Evolutionary conservation across 2,888 invertebrate species (phyloP).

Genomic region (Gnatocerus cornutus): DNA sequence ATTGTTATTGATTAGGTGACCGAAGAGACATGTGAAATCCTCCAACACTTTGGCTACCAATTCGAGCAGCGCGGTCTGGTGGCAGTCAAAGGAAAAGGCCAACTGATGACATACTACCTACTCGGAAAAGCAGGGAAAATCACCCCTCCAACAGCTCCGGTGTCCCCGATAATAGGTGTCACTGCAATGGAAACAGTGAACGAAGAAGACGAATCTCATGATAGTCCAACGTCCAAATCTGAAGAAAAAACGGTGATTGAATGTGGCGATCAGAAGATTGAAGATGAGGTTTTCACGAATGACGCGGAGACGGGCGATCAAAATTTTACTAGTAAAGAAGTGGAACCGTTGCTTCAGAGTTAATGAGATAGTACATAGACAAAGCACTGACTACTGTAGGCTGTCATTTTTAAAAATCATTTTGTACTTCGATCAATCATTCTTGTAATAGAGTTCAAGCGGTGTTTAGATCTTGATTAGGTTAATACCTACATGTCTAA

Average conservation of each 20-base stretch:
- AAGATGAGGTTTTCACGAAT: slow-evolving; percentile 64
- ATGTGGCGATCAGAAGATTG: slow-evolving; percentile 63
- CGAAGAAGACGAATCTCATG: slow-evolving; percentile 70
- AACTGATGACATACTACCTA: slow-evolving; percentile 95
- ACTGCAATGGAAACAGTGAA: slow-evolving; percentile 69
- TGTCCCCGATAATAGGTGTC: slow-evolving; percentile 63
- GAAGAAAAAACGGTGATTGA: slow-evolving; percentile 69
- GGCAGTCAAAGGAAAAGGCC: slow-evolving; percentile 97
- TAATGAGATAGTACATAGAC: slow-evolving; percentile 56
- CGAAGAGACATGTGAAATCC: slow-evolving; percentile 92
- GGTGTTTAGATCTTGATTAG: slow-evolving; percentile 30
- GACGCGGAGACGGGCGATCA: slow-evolving; percentile 63
- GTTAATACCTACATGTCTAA: slow-evolving; percentile 26
- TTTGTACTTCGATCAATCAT: slow-evolving; percentile 40
- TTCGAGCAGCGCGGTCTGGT: slow-evolving; percentile 96
- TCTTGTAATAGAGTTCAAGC: slow-evolving; percentile 22
- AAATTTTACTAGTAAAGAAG: slow-evolving; percentile 62
- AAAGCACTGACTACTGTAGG: slow-evolving; percentile 42
- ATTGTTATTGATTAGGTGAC: slow-evolving; percentile 81
- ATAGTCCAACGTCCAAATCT: slow-evolving; percentile 68
- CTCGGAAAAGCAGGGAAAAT: slow-evolving; percentile 74
- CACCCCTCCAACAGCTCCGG: slow-evolving; percentile 68
- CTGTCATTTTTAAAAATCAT: slow-evolving; percentile 32
- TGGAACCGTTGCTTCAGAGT: slow-evolving; percentile 64
- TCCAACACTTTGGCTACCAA: slow-evolving; percentile 91